Conservation (phyloP, 2,113 vertebrate genomes). For the Sylvilagus bachmani region DNA sequence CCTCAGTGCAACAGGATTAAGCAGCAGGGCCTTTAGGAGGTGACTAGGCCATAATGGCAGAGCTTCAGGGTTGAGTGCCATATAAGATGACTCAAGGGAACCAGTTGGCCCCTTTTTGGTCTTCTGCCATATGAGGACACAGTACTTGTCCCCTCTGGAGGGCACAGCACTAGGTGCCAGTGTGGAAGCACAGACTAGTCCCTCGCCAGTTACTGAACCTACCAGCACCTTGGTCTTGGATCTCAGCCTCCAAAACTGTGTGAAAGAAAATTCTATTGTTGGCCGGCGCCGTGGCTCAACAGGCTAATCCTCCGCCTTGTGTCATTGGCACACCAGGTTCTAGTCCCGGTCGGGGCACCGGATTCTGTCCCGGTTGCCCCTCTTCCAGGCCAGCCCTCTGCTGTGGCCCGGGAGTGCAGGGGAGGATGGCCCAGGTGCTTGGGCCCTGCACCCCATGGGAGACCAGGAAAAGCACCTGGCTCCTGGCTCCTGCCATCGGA, state of each 20-base stretch:
- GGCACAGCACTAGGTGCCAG: background rate
- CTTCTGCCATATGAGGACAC: background rate
- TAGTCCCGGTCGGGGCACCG: no score
- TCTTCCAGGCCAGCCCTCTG: no score
- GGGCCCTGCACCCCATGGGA: no score
- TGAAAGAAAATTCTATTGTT: background rate
- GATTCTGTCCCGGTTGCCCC: no score
- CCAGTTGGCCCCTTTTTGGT: background rate
- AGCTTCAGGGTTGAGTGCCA: background rate
- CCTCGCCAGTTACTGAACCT: background rate
- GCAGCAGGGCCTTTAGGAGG: background rate
- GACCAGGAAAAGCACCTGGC: no score
- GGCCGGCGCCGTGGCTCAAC: no score
- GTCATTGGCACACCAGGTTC: no score
- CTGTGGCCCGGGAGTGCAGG: no score
- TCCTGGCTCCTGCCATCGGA: no score
- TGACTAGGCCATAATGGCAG: background rate
- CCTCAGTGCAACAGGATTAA: background rate
- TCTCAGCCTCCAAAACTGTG: background rate
- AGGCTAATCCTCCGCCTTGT: no score
- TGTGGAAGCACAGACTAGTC: background rate
- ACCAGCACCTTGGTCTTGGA: background rate
- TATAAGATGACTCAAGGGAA: background rate
- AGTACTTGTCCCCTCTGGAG: background rate
- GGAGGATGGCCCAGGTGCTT: no score